Evolutionary conservation across 2,797 vertebrate species (phyloP).

Genomic region (Propithecus perrieri): DNA sequence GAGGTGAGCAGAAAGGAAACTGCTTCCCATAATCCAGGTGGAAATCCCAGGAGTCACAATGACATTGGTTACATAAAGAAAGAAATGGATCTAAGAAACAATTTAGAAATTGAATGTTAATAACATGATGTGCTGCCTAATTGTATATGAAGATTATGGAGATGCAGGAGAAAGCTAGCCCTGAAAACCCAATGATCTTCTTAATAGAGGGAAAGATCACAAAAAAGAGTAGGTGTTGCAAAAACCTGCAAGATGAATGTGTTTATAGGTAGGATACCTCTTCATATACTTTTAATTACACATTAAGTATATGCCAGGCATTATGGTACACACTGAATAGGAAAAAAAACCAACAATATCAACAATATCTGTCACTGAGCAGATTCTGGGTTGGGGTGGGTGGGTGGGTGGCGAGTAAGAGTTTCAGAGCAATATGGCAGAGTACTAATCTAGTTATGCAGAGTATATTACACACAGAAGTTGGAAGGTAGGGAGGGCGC

Average conservation of each 20-base stretch:
- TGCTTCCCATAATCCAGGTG: background rate
- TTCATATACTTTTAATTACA: background rate
- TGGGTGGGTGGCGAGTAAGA: background rate
- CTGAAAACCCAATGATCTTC: background rate
- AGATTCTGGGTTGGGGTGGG: background rate
- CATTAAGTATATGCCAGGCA: background rate
- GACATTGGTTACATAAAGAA: background rate
- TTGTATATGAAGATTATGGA: constrained; percentile 14
- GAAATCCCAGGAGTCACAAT: background rate
- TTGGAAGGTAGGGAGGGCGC: background rate
- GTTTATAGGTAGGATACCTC: background rate
- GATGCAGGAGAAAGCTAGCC: background rate
- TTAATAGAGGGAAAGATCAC: background rate
- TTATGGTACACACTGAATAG: background rate
- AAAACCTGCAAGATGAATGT: background rate
- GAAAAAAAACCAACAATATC: background rate
- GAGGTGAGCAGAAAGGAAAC: background rate
- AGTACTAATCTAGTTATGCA: background rate
- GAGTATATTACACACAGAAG: background rate
- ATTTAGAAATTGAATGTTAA: background rate
- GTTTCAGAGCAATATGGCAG: background rate
- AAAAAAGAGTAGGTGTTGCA: background rate
- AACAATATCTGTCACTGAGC: background rate
- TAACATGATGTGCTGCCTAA: background rate
- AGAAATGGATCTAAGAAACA: background rate